Evolutionary conservation across 1,140 invertebrate genomes (phyloP).

Genomic region (Ephestia elutella): DNA sequence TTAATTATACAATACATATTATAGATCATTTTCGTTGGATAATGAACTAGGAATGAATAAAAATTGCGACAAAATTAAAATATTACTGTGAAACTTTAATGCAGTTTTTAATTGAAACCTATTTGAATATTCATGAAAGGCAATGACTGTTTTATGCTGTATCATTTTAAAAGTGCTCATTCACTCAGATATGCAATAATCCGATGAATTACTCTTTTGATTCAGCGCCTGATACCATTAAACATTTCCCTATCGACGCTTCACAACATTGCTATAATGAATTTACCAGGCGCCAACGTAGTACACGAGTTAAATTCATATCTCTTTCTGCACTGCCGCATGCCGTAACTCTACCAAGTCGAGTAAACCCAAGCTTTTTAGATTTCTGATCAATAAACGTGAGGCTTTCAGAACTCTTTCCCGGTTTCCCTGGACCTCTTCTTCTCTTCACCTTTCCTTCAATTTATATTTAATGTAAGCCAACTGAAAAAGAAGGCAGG

Average conservation of each 20-base stretch:
- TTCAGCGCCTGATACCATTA: neutral
- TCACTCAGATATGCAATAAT: too few relatives aligned
- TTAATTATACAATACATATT: too few relatives aligned
- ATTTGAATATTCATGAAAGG: neutral
- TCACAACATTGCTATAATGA: constrained; percentile 7
- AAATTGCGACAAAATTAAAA: neutral
- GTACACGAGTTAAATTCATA: neutral
- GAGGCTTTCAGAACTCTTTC: too few relatives aligned
- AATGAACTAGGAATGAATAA: too few relatives aligned
- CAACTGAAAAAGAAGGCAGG: too few relatives aligned
- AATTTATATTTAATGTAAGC: too few relatives aligned
- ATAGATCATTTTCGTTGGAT: too few relatives aligned
- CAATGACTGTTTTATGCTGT: neutral
- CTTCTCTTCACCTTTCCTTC: too few relatives aligned
- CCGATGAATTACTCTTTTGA: neutral
- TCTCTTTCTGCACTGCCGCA: neutral
- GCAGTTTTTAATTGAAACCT: neutral
- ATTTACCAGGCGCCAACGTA: constrained; percentile 5
- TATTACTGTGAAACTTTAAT: neutral
- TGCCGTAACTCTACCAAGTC: too few relatives aligned
- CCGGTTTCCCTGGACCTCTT: too few relatives aligned
- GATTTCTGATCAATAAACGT: too few relatives aligned
- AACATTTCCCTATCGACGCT: neutral
- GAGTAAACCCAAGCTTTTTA: too few relatives aligned
- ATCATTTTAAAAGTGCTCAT: neutral